Percentiles rank a stretch among this genome's conserved stretches.
Conservation (phyloP, 2,797 vertebrate species). For the Benthosema pterotum region DNA sequence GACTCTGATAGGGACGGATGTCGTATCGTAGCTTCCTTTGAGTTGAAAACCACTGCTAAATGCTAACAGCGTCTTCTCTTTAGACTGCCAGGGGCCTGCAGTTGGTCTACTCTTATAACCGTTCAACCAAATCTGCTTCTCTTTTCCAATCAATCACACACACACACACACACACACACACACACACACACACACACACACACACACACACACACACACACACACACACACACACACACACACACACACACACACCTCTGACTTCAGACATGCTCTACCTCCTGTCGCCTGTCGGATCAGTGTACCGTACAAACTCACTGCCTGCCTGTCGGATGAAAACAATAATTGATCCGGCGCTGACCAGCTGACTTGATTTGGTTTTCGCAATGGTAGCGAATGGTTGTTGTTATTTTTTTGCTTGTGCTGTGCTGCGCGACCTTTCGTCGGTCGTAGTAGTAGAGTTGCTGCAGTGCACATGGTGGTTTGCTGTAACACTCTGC, state of each 20-base stretch:
- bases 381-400: slow-evolving; percentile 23
- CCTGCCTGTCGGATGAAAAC: slow-evolving; percentile 38
- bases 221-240: too few species aligned
- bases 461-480: slow-evolving; percentile 22
- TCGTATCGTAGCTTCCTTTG: too few species aligned
- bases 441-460: not conserved
- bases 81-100: slow-evolving; percentile 11
- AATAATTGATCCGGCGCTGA: slow-evolving; percentile 9
- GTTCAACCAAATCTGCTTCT: slow-evolving; percentile 25
- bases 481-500: slow-evolving; percentile 22
- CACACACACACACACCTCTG: too few species aligned
- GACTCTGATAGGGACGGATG: too few species aligned
- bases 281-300: slow-evolving; percentile 61
- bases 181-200: too few species aligned
- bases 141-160: slow-evolving; percentile 34
- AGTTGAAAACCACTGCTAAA: too few species aligned
- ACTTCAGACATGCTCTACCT: slow-evolving; percentile 50
- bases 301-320: slow-evolving; percentile 29
- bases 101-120: slow-evolving; percentile 45
- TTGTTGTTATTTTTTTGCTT: slow-evolving; percentile 41
- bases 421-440: slow-evolving; percentile 11
- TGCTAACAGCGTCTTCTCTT: slow-evolving; percentile 9
- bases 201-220: too few species aligned
- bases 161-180: too few species aligned
- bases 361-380: slow-evolving; percentile 17